These are phyloP conservation scores for Brachionus paranguensis DNA, from an alignment of 1,140 invertebrate genomes.

Conservation along the genomic window DNA sequence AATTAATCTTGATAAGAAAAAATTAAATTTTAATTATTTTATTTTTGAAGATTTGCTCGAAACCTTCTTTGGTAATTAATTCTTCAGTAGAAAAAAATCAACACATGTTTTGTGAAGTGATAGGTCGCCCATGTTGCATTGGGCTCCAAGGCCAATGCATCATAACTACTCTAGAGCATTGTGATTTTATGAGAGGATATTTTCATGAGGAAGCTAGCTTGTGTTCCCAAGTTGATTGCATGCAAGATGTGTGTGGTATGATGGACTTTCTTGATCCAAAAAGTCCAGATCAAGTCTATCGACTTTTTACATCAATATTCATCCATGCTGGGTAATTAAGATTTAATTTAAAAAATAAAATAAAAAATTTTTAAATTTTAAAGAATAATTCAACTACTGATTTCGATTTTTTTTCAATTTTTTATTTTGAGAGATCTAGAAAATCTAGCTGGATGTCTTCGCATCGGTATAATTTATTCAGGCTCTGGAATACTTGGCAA, in stretches of 20 bases:
- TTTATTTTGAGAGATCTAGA: conserved; percentile 91
- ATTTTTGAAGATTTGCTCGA: not conserved
- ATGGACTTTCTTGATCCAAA: conserved; percentile 68
- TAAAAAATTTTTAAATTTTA: conserved; percentile 45
- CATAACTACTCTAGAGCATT: conserved; percentile 94
- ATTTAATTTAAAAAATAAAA: not conserved
- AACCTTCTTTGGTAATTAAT: conserved; percentile 51
- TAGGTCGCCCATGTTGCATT: conserved; percentile 95
- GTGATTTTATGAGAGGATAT: conserved; percentile 90
- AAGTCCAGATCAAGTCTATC: conserved; percentile 87
- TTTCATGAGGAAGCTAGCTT: conserved; percentile 95
- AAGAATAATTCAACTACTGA: conserved; percentile 76
- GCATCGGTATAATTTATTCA: conserved; percentile 87
- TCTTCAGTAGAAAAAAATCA: conserved; percentile 74
- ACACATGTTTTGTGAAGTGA: conserved; percentile 92
- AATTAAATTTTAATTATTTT: conserved; percentile 40
- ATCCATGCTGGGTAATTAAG: conserved; percentile 79
- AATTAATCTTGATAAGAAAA: not conserved
- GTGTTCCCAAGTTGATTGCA: conserved; percentile 94
- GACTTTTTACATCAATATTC: conserved; percentile 90
- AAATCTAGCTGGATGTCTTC: conserved; percentile 79
- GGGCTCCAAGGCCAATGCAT: conserved; percentile 87
- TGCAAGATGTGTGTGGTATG: conserved; percentile 97
- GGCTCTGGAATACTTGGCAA: conserved; percentile 89
- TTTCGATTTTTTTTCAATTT: conserved; percentile 83